A percentile compares a stretch with the other conserved stretches of the same genome.
These are phyloP conservation scores for Camelus dromedarius DNA, from an alignment of 2,113 vertebrate genomes.

Conservation along the genomic window DNA sequence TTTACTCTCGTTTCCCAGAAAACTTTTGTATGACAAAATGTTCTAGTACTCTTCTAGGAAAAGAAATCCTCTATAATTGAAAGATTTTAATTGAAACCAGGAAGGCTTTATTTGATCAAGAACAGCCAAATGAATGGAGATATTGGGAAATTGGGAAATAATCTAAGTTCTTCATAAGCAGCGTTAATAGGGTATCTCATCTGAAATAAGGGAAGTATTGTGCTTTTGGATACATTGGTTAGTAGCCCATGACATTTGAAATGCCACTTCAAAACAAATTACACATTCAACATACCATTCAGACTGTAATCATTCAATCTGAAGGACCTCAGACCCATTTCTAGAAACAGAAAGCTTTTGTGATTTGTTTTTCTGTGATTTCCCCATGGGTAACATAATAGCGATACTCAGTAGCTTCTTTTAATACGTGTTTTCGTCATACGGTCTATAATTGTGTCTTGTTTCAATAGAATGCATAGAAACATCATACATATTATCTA, in stretches of 20 bases:
- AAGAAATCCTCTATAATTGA: slow-evolving; percentile 50
- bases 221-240: background rate
- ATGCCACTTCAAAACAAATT: slow-evolving; percentile 74
- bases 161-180: slow-evolving; percentile 59
- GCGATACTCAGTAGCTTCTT: slow-evolving; percentile 44
- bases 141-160: slow-evolving; percentile 49
- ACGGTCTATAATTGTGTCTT: background rate
- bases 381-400: slow-evolving; percentile 35
- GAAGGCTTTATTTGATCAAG: slow-evolving; percentile 4
- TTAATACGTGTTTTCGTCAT: slow-evolving; percentile 53
- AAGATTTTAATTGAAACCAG: slow-evolving; percentile 60
- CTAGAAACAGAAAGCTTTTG: slow-evolving; percentile 60
- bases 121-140: slow-evolving; percentile 33
- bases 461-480: background rate
- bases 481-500: background rate
- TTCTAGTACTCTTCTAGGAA: slow-evolving; percentile 40
- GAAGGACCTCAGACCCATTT: slow-evolving; percentile 33
- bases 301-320: slow-evolving; percentile 7
- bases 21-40: slow-evolving; percentile 41
- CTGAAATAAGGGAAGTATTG: slow-evolving; percentile 65
- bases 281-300: slow-evolving; percentile 51
- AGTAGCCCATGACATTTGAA: slow-evolving; percentile 55
- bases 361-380: slow-evolving; percentile 45
- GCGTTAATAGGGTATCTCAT: slow-evolving; percentile 57
- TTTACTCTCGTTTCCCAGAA: slow-evolving; percentile 10